Evolutionary conservation across 2,113 vertebrate species (phyloP), one percentile per base, ranked within the genome.

Genomic region (Fukomys damarensis): DNA sequence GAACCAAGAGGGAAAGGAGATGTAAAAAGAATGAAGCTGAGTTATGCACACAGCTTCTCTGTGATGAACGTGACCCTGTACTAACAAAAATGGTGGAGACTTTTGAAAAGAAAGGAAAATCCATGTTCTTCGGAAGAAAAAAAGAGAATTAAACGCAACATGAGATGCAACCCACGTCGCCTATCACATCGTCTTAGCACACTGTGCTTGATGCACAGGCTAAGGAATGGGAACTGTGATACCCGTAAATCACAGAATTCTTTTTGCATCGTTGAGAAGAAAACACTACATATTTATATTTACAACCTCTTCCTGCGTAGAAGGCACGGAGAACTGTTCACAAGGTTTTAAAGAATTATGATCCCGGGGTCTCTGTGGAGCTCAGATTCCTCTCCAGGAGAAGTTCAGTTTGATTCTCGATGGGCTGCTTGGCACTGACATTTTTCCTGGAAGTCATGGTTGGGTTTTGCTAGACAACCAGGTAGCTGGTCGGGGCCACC

Each of bases 391-490:
- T 84, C 7, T 0, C 43, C 41, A 5, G 22, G n/a, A 63, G 58
- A 81, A 7, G 13, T 35, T n/a, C 17, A 1, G 4, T 14, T 17
- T 24, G 28, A 11, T 58, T 2, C 59, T 26, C 32, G 0, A 9
- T 6, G 9, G 16, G 10, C 12, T 2, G 13, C 19, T 81, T 17
- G 1, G 5, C 19, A 22, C 7, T 7, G 17, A 2, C 14, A 2
- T 52, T 70, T 46, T 38, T 79, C 22, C 14, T 30, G 14, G 2
- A 35, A 22, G 12, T n/a, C 8, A 7, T 43, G 13, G 41, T 35
- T 41, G 7, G 54, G n/a, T 32, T 54, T 35, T 65, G 12, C n/a
- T 72, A 54, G 43, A 58, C 5, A 32, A n/a, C 41, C 12, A 5
- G 28, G 4, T 3, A 22, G 32, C 13, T 38, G 35, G 12, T 43